A percentile compares a stretch with the other conserved stretches of the same genome.
Conservation (phyloP, 2,888 invertebrate genomes). For the Aplocera efformata region DNA sequence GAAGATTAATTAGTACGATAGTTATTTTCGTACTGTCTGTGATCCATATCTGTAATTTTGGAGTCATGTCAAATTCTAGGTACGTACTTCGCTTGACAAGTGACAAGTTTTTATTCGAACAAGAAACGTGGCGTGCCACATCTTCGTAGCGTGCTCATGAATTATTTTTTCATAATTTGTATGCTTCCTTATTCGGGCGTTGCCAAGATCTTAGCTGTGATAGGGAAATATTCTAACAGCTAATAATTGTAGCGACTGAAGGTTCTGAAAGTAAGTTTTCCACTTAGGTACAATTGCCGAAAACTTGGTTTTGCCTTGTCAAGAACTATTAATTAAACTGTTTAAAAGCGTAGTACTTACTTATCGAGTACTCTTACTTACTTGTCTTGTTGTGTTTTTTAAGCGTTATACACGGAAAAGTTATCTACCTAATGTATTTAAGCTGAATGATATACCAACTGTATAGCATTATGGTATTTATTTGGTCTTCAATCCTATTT, state of each 20-base stretch:
- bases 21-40: conserved; percentile 12
- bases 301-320: not conserved
- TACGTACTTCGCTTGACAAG: conserved; percentile 18
- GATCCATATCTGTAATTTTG: conserved; percentile 24
- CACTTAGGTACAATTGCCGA: not conserved
- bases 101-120: conserved; percentile 24
- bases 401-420: too few species aligned
- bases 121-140: conserved; percentile 31
- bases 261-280: too few species aligned
- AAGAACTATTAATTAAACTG: too few species aligned
- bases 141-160: conserved; percentile 23
- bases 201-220: not conserved
- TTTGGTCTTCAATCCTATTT: too few species aligned
- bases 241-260: not conserved
- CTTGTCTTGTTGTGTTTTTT: too few species aligned
- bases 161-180: conserved; percentile 9
- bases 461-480: too few species aligned
- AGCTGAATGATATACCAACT: too few species aligned
- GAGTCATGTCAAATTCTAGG: conserved; percentile 24
- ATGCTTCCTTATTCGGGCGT: conserved; percentile 6
- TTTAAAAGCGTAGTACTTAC: too few species aligned
- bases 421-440: too few species aligned
- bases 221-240: not conserved
- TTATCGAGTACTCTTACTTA: too few species aligned
- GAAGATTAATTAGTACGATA: conserved; percentile 9